Evolutionary conservation across 64 coral and sea anemone species (phyloP).

Genomic region (Stichodactyla mertensii): DNA sequence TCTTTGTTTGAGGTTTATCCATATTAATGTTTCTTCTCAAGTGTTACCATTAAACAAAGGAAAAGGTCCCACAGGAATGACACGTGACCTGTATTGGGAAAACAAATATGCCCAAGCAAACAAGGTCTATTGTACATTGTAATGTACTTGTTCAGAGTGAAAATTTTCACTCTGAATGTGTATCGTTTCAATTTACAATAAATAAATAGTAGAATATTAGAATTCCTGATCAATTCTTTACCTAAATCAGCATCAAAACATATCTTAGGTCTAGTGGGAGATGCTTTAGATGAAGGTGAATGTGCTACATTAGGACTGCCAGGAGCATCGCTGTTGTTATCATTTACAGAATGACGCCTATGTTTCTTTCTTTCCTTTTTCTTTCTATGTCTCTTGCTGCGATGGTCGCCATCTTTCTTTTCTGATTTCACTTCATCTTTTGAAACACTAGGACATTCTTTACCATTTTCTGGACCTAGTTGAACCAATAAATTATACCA

Average conservation of each 20-base stretch:
- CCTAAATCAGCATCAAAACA: slow-evolving; percentile 85
- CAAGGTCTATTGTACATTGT: too few species aligned
- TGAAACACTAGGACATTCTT: slow-evolving; percentile 15
- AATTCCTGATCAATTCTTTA: background rate
- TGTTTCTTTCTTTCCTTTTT: slow-evolving; percentile 77
- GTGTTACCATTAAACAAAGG: too few species aligned
- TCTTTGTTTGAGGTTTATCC: too few species aligned
- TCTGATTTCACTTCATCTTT: slow-evolving; percentile 35
- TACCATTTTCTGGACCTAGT: slow-evolving; percentile 7
- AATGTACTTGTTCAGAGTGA: too few species aligned
- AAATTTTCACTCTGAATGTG: too few species aligned
- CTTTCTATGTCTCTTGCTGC: slow-evolving; percentile 57
- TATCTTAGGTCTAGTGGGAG: slow-evolving; percentile 53
- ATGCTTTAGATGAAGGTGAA: slow-evolving; percentile 23
- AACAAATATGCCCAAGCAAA: too few species aligned
- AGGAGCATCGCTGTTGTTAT: slow-evolving; percentile 75
- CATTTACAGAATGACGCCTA: slow-evolving; percentile 78
- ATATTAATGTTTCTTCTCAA: too few species aligned
- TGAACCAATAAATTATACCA: background rate
- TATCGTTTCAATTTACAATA: background rate
- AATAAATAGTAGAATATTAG: background rate
- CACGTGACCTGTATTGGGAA: too few species aligned
- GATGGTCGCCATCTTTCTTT: slow-evolving; percentile 66
- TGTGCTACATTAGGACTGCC: slow-evolving; percentile 50
- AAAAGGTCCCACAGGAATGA: too few species aligned